Evolutionary conservation across 2,113 vertebrate genomes (phyloP).

Genomic region (Albula goreensis): DNA sequence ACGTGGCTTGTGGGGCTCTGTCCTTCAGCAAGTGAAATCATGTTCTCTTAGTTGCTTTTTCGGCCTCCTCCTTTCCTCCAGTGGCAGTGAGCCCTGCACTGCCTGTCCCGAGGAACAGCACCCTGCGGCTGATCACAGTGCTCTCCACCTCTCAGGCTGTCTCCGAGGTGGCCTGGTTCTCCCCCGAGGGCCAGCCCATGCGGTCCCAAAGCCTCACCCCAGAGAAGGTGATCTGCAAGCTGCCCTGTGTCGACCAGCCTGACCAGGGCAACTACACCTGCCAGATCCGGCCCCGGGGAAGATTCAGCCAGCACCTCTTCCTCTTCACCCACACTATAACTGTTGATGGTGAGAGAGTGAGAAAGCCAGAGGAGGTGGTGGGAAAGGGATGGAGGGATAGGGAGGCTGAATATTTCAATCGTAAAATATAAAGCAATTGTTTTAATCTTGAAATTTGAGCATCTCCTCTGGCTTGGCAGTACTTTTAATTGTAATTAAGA

Average conservation of each 20-base stretch:
- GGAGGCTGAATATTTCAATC: neutral
- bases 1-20: too few relatives aligned
- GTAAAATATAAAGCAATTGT: too few relatives aligned
- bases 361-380: neutral
- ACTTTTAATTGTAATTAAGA: too few relatives aligned
- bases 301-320: constrained; percentile 33
- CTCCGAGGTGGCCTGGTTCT: constrained; percentile 55
- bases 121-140: constrained; percentile 52
- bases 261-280: constrained; percentile 63
- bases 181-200: constrained; percentile 46
- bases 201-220: constrained; percentile 33
- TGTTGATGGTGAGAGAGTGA: constrained; percentile 55
- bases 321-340: constrained; percentile 49
- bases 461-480: too few relatives aligned
- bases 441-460: too few relatives aligned
- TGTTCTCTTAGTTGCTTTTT: too few relatives aligned
- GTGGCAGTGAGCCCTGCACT: neutral
- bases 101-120: constrained; percentile 53
- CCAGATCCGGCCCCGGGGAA: constrained; percentile 42
- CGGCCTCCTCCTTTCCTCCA: neutral
- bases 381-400: neutral
- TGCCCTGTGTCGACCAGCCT: constrained; percentile 45
- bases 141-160: constrained; percentile 42
- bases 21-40: too few relatives aligned
- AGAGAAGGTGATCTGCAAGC: constrained; percentile 54